phyloP scores from a whole-genome alignment of 2,113 vertebrate species.

The Erinaceus europaeus region DNA sequence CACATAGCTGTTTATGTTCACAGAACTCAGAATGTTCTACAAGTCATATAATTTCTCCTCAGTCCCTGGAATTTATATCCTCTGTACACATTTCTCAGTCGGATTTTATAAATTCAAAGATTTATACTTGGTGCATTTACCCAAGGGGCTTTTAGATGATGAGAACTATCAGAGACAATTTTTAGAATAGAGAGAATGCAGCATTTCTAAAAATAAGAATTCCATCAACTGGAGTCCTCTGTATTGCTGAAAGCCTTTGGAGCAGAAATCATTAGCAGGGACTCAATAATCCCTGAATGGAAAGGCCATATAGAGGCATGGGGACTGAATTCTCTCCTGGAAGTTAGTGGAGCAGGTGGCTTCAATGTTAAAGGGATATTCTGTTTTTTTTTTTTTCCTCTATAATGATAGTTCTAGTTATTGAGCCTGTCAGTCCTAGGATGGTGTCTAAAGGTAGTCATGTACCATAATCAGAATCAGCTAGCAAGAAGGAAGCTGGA shows the following conservation, averaged over 20 bases:
- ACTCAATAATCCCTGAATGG: neutral
- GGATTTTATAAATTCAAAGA: conserved; percentile 7
- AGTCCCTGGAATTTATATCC: neutral
- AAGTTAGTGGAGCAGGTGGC: neutral
- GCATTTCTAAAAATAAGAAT: conserved; percentile 64
- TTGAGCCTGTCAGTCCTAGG: neutral
- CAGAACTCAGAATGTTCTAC: conserved; percentile 18
- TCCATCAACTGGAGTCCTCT: neutral
- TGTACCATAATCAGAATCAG: neutral
- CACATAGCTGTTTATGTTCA: neutral
- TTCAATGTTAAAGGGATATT: conserved; percentile 23
- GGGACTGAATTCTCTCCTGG: neutral
- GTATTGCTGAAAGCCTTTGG: conserved; percentile 31
- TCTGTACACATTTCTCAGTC: neutral
- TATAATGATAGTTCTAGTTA: neutral
- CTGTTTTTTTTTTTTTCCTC: conserved; percentile 19
- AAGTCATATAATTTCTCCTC: conserved; percentile 8
- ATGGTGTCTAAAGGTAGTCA: neutral
- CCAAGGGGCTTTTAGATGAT: conserved; percentile 2
- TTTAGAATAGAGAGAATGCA: conserved; percentile 50
- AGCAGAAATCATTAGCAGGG: conserved; percentile 32
- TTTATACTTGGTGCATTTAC: neutral
- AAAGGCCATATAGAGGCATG: conserved; percentile 21
- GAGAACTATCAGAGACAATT: conserved; percentile 30
- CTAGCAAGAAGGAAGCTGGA: conserved; percentile 17